Base-by-base conservation (phyloP, 2,797 vertebrate genomes). In the Pangasius djambal region DNA sequence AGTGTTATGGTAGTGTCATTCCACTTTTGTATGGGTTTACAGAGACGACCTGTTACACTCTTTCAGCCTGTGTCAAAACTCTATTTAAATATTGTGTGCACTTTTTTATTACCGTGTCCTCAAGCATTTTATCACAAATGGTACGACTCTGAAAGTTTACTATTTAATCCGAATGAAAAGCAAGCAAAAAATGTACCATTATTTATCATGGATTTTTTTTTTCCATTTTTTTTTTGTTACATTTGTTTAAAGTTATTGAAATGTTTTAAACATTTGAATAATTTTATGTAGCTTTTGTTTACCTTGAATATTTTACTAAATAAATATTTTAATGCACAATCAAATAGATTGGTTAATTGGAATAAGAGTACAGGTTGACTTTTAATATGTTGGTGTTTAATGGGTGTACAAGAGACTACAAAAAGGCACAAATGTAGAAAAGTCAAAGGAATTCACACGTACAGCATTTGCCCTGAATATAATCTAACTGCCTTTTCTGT, bases 231-330 rank as follows among this genome's bases (percentile, higher is more conserved):
- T 93, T 93, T 96, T 95, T 87, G 92, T 92, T 83, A 94, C 94
- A 92, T 93, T 94, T 94, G 95, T 96, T 95, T 93, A 92, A 95
- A 93, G 89, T 93, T 93, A 92, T 93, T 94, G 92, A 94, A 94
- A 95, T 92, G 92, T 92, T 93, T 94, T 91, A 92, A 94, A 95
- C 95, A 95, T 95, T 94, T 94, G 93, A 95, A 95, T 95, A 94
- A 95, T 96, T 95, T 96, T 95, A 95, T 95, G 95, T 96, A 95
- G 95, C 95, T 96, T 96, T 96, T 94, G 92, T 95, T 96, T 95
- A 95, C 95, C 96, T 96, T 94, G 95, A 95, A 96, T 96, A 97
- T 97, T 97, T 97, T 97, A 96, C 95, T 94, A 97, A 97, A 96
- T 97, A 97, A 97, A 97, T 95, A 96, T 96, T 97, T 96, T 96